Evolutionary conservation across 2,113 vertebrate genomes (phyloP), one percentile per base, ranked within the genome.

Genomic region (Platysteira castanea): DNA sequence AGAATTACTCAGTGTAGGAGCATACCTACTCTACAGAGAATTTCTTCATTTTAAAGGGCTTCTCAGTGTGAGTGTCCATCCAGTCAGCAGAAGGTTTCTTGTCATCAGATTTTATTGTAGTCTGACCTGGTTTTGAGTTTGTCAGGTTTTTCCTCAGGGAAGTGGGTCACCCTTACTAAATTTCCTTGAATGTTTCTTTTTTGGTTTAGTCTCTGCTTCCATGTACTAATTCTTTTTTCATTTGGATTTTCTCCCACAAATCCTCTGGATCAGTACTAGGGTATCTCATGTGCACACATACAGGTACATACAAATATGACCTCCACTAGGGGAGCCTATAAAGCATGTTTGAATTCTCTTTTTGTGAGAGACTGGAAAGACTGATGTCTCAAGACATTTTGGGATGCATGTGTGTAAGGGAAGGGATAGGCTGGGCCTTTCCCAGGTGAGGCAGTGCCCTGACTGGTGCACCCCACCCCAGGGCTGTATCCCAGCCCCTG

Each of bases 341-440:
- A 1, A 64, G 8, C 4, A 8, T 65, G 35, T 61, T 82, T 26
- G 59, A 89, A 59, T 37, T 33, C 8, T 23, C 13, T 81, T 67
- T 75, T 35, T 57, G 20, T 20, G 50, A 64, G 23, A 39, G 9
- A 47, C 9, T 54, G 35, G 15, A 28, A 19, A 28, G 23, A 41
- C 4, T 21, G 35, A 41, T n/a, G 18, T n/a, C 70, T n/a, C 0
- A 0, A 49, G 30, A 42, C 13, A 26, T 50, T 67, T 13, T 1
- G 2, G 33, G 22, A 6, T 28, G 11, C 9, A 64, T 0, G 0
- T 28, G 9, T 54, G 28, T 15, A 4, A 1, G 4, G 22, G 11
- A 39, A 64, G 6, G 18, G 14, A 17, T 11, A 33, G 27, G n/a
- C 15, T 0, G 0, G 27, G 7, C 8, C 9, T 54, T 73, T 33